Conservation (phyloP, 2,797 vertebrate species). For the Enteromius viviparus region DNA sequence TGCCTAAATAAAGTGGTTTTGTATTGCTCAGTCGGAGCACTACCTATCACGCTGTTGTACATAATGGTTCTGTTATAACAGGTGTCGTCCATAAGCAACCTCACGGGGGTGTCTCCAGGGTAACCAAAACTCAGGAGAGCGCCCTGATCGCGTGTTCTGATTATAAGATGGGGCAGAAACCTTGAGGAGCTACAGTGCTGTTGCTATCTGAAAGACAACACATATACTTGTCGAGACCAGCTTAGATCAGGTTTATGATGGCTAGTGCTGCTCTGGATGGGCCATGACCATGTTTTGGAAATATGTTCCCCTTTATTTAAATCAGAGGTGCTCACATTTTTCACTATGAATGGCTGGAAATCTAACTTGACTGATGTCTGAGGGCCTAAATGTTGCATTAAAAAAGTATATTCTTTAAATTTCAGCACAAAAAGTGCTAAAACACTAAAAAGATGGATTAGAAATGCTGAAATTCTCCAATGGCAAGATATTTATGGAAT, state of each 20-base stretch:
- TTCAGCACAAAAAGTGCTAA: background rate
- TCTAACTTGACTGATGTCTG: background rate
- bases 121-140: conserved; percentile 23
- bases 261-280: background rate
- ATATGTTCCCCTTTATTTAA: background rate
- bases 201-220: background rate
- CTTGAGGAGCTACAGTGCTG: background rate
- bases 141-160: background rate
- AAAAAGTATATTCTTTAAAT: background rate
- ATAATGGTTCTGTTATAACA: conserved; percentile 49
- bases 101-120: conserved; percentile 47
- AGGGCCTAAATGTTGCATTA: background rate
- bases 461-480: background rate
- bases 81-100: conserved; percentile 43
- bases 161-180: conserved; percentile 5
- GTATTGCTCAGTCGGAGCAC: conserved; percentile 36
- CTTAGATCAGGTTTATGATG: background rate
- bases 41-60: conserved; percentile 28
- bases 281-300: background rate
- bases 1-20: conserved; percentile 48
- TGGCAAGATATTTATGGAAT: background rate
- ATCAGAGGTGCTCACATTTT: background rate
- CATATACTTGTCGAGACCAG: background rate
- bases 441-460: background rate
- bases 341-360: background rate